A percentile compares a stretch with the other conserved stretches of the same genome.
phyloP scores from a whole-genome alignment of 2,888 invertebrate species.

The Drosophila anceps region DNA sequence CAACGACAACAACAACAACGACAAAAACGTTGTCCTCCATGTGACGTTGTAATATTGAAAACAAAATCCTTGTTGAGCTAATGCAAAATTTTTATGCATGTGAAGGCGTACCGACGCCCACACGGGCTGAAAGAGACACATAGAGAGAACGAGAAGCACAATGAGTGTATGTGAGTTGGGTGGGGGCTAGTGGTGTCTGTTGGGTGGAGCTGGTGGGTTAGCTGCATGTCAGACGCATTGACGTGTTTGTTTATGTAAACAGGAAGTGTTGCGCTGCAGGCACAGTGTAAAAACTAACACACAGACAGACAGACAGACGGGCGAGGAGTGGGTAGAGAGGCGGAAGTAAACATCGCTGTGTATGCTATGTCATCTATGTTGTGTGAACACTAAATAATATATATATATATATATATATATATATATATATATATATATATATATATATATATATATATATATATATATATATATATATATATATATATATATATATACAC shows the following conservation, averaged over 20 bases:
- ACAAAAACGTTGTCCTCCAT: conserved; percentile 22
- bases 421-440: conserved; percentile 1
- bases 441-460: conserved; percentile 4
- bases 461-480: neutral
- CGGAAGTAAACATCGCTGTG: conserved; percentile 55
- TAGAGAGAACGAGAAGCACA: neutral
- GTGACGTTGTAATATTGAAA: conserved; percentile 62
- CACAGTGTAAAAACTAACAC: conserved; percentile 55
- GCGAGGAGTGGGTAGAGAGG: conserved; percentile 14
- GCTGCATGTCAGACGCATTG: conserved; percentile 70
- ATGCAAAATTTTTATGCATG: conserved; percentile 62
- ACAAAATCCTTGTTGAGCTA: conserved; percentile 73
- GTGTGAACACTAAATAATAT: conserved; percentile 8
- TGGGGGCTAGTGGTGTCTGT: neutral
- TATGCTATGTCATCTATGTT: conserved; percentile 30
- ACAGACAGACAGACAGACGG: conserved; percentile 9
- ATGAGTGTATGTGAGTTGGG: neutral
- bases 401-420: conserved; percentile 4
- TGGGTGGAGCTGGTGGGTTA: conserved; percentile 13
- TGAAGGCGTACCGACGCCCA: conserved; percentile 6
- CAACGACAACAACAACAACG: conserved; percentile 17
- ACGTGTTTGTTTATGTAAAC: conserved; percentile 77
- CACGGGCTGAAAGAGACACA: neutral
- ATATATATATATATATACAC: conserved; percentile 6
- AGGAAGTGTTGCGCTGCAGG: conserved; percentile 76